Evolutionary conservation across 1,140 invertebrate genomes (phyloP), one percentile per base, ranked within the genome.

Genomic region (Dendroctonus valens): DNA sequence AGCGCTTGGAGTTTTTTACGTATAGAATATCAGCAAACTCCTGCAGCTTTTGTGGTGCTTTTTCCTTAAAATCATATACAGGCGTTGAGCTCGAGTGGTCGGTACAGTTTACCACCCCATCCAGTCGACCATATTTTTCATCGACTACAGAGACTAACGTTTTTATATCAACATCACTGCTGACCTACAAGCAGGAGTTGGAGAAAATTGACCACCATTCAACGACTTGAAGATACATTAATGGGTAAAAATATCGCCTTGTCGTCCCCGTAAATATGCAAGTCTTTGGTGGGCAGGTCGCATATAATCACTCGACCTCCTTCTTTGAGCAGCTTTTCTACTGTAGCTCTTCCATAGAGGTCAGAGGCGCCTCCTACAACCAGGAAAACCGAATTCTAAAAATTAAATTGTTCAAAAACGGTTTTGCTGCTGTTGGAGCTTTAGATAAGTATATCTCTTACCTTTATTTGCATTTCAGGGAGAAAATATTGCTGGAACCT

Each of bases 301-400:
- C 58, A 67, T 15, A 67, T 61, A 4, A 62, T 50, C 0, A 67
- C 59, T 49, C 37, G 53, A 15, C 50, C 65, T 7, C 65, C 65
- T 39, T 67, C 59, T 40, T 61, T 53, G 15, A 67, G 26, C 4
- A 67, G 44, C 15, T 5, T 37, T 15, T 67, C 55, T 4, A 67
- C 65, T 38, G 59, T 61, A 14, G 65, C 65, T 49, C 40, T 37
- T 4, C 65, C 65, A 14, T 52, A 57, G 14, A 38, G n/a, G 12
- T 55, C 39, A 0, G 65, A 61, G n/a, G 58, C 59, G 5, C 65
- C 65, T 5, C 65, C 65, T 6, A 57, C 64, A 49, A 70, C 69
- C 60, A 68, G 46, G 40, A 68, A 70, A 9, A 70, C 60, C 46
- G 65, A 67, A 37, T 57, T 50, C 65, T 67, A 61, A 12, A 62